These are phyloP conservation scores for Sebastes minor DNA, from an alignment of 2,797 vertebrate species.

Conservation along the genomic window DNA sequence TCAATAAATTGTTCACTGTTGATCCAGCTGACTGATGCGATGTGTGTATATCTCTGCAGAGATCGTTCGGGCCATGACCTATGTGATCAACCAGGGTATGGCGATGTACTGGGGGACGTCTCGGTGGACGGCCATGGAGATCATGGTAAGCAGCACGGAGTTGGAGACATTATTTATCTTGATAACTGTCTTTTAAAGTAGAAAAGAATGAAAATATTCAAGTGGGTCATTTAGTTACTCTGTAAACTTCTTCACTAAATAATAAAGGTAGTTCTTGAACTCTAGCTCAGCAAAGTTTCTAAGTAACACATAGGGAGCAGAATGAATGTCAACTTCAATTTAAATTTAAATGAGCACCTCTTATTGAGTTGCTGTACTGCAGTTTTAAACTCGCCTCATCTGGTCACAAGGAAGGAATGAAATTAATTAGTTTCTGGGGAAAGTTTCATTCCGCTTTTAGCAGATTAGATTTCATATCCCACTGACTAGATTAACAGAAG, in stretches of 20 bases:
- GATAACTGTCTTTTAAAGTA: background rate
- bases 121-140: slow-evolving; percentile 98
- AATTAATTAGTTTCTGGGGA: background rate
- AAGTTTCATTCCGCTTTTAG: background rate
- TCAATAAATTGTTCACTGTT: background rate
- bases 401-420: background rate
- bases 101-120: slow-evolving; percentile 99
- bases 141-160: slow-evolving; percentile 87
- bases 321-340: background rate
- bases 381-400: background rate
- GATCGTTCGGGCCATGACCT: slow-evolving; percentile 97
- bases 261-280: background rate
- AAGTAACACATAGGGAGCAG: background rate
- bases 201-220: background rate
- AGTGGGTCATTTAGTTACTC: background rate
- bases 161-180: background rate
- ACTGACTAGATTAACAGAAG: background rate
- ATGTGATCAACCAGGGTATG: slow-evolving; percentile 99
- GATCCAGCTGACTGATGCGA: background rate
- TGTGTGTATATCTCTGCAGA: slow-evolving; percentile 77
- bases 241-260: background rate
- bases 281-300: background rate
- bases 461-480: background rate
- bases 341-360: background rate
- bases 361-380: background rate